Percentiles rank a stretch among this genome's conserved stretches.
These are phyloP conservation scores for Scelioninae gen. 1 DNA, from an alignment of 2,888 invertebrate genomes.

Conservation along the genomic window DNA sequence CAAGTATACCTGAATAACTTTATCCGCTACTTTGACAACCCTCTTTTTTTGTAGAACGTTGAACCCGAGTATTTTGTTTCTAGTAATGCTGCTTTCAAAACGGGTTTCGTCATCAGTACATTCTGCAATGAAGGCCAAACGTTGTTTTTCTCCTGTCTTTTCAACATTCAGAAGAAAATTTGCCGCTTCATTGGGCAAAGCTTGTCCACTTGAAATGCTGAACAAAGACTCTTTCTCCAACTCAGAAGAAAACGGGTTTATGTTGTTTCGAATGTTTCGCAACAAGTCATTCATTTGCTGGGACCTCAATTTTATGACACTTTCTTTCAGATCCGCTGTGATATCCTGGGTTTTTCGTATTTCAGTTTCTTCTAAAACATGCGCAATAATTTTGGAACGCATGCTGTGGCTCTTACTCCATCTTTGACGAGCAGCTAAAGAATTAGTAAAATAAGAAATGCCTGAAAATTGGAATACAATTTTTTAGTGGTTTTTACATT, in stretches of 20 bases:
- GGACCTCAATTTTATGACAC: slow-evolving; percentile 66
- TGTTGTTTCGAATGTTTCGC: slow-evolving; percentile 54
- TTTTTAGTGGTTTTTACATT: too few relatives aligned
- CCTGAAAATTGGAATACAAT: neutral
- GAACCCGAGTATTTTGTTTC: slow-evolving; percentile 43
- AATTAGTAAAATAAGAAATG: slow-evolving; percentile 53
- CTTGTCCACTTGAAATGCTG: slow-evolving; percentile 49
- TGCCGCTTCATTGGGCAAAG: slow-evolving; percentile 24
- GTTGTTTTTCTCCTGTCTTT: slow-evolving; percentile 45
- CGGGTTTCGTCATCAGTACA: slow-evolving; percentile 42
- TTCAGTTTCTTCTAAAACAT: slow-evolving; percentile 70
- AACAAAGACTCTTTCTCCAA: slow-evolving; percentile 50
- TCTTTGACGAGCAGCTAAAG: too few relatives aligned
- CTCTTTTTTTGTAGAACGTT: slow-evolving; percentile 26
- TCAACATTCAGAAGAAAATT: slow-evolving; percentile 68
- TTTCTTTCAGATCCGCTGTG: slow-evolving; percentile 71
- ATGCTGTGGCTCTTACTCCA: slow-evolving; percentile 31
- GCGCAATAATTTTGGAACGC: slow-evolving; percentile 69
- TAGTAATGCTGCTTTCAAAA: slow-evolving; percentile 35
- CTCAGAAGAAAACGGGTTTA: slow-evolving; percentile 69
- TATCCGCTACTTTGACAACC: slow-evolving; percentile 15
- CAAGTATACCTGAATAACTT: slow-evolving; percentile 39
- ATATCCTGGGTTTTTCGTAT: slow-evolving; percentile 72
- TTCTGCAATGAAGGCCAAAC: slow-evolving; percentile 33
- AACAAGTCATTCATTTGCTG: slow-evolving; percentile 27